phyloP scores from a whole-genome alignment of 2,113 vertebrate genomes.

The Hippocampus zosterae region DNA sequence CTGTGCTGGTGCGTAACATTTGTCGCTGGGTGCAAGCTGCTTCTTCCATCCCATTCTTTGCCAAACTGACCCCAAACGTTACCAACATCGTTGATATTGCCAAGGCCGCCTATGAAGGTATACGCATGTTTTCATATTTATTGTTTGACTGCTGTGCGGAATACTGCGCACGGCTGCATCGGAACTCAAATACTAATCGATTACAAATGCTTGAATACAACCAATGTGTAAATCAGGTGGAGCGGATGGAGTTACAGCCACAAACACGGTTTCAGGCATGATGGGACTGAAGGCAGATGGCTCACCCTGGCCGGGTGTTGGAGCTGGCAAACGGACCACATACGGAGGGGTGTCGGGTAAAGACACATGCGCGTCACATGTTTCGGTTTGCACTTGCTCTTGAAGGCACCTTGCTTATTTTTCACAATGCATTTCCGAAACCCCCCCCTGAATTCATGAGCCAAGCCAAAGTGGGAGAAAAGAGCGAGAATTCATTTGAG shows the following conservation, averaged over 20 bases:
- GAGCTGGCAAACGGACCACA: constrained; percentile 77
- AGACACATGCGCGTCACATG: not conserved
- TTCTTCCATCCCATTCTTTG: constrained; percentile 88
- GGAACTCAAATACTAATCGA: too few species aligned
- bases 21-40: constrained; percentile 92
- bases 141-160: not conserved
- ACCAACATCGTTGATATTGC: constrained; percentile 89
- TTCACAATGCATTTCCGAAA: not conserved
- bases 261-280: constrained; percentile 90
- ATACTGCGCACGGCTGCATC: not conserved
- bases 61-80: constrained; percentile 95
- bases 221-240: constrained; percentile 70
- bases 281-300: constrained; percentile 85
- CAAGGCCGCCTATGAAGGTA: constrained; percentile 84
- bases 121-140: not conserved
- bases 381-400: not conserved
- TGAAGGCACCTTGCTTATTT: not conserved
- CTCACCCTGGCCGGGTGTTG: constrained; percentile 88
- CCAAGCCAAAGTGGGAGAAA: not conserved
- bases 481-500: not conserved
- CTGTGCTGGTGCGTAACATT: constrained; percentile 88
- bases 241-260: constrained; percentile 90
- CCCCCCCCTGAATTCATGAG: not conserved
- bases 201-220: not conserved
- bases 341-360: constrained; percentile 89